A percentile compares a stretch with the other conserved stretches of the same genome.
phyloP scores from a whole-genome alignment of 2,888 invertebrate species.

The Drosophila merina region DNA sequence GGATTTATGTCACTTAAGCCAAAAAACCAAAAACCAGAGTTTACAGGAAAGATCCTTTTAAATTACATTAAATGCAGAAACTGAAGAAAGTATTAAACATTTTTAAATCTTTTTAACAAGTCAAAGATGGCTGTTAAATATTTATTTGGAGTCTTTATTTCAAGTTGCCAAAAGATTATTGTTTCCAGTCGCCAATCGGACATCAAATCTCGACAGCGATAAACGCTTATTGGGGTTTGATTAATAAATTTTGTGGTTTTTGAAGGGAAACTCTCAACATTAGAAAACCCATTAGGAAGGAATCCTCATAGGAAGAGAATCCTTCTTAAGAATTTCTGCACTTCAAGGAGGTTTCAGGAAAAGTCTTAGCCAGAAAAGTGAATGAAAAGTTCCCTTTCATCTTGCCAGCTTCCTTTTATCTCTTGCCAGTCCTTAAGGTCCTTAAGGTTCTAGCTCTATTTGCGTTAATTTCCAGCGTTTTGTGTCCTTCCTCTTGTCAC shows the following conservation, averaged over 20 bases:
- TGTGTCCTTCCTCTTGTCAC: not conserved
- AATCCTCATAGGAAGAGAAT: too few species aligned
- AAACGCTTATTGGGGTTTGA: too few species aligned
- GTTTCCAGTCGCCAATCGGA: not conserved
- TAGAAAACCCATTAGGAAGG: too few species aligned
- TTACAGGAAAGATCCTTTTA: not conserved
- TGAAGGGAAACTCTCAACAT: too few species aligned
- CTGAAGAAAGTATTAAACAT: too few species aligned
- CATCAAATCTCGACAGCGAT: too few species aligned
- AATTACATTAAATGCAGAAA: too few species aligned
- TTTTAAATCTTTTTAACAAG: not conserved
- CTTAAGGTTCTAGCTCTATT: constrained; percentile 14
- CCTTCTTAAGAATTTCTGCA: too few species aligned
- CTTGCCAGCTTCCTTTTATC: not conserved
- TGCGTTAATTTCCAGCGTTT: constrained; percentile 40
- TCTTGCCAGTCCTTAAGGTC: not conserved
- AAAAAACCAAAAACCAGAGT: not conserved
- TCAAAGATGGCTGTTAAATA: not conserved
- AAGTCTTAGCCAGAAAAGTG: constrained; percentile 8
- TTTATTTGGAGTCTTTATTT: constrained; percentile 1
- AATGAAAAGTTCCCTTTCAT: constrained; percentile 19
- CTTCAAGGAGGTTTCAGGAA: constrained; percentile 14
- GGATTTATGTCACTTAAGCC: constrained; percentile 13
- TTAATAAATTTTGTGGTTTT: too few species aligned
- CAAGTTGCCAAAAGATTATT: not conserved